Percentiles rank a stretch among this genome's conserved stretches.
These are phyloP conservation scores for Orientallactaga bullata DNA, from an alignment of 2,113 vertebrate species.

Conservation along the genomic window DNA sequence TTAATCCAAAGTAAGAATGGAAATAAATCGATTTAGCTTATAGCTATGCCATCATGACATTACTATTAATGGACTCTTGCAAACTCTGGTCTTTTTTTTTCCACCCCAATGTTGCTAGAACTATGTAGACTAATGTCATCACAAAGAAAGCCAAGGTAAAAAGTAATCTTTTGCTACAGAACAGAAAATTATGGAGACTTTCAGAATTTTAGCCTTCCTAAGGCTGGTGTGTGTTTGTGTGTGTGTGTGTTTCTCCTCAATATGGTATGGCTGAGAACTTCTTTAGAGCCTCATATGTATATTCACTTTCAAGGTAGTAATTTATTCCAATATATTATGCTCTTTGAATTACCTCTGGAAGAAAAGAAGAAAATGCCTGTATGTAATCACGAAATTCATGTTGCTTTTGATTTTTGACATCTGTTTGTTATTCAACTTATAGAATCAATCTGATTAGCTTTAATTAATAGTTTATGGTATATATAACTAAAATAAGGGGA, in stretches of 20 bases:
- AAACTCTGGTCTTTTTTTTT: neutral
- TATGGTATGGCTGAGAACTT: neutral
- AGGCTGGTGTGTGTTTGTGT: neutral
- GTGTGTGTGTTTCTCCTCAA: neutral
- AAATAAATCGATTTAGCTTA: too few relatives aligned
- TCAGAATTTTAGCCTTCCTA: neutral
- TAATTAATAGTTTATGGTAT: neutral
- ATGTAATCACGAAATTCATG: neutral
- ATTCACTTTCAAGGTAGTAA: conserved; percentile 31
- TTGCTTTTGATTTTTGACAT: neutral
- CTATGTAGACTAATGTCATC: neutral
- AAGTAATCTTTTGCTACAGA: neutral
- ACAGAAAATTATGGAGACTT: neutral
- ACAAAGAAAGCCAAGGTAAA: neutral
- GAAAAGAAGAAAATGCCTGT: neutral
- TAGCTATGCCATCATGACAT: neutral
- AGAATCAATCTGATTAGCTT: conserved; percentile 3
- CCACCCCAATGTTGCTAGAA: neutral
- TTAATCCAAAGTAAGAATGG: too few relatives aligned
- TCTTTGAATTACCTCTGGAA: conserved; percentile 33
- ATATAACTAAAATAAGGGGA: neutral
- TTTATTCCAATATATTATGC: neutral
- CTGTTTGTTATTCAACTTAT: conserved; percentile 19
- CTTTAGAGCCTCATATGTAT: neutral
- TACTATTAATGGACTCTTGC: neutral